A percentile compares a stretch with the other conserved stretches of the same genome.
Conservation (phyloP, 2,888 invertebrate species). For the Druceiella hillmani region DNA sequence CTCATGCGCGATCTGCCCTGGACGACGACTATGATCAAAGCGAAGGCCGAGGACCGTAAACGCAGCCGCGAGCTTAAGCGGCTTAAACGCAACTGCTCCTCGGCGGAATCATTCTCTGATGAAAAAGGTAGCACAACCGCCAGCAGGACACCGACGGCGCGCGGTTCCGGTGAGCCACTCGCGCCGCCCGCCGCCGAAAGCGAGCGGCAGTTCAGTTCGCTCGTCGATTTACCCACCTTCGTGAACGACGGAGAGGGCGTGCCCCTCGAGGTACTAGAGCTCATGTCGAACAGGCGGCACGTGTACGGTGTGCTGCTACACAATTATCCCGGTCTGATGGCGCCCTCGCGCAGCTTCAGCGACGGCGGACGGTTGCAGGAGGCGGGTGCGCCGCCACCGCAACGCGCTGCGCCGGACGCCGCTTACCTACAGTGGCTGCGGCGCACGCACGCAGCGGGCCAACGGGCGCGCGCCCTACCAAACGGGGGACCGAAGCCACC, state of each 20-base stretch:
- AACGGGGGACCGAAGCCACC: constrained; percentile 43
- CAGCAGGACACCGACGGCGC: constrained; percentile 45
- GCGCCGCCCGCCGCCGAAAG: constrained; percentile 39
- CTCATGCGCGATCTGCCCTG: constrained; percentile 68
- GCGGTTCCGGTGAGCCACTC: constrained; percentile 32
- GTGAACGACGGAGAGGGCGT: constrained; percentile 73
- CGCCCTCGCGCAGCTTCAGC: constrained; percentile 69
- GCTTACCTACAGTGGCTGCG: constrained; percentile 51
- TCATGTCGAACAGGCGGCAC: constrained; percentile 62
- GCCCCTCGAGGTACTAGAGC: constrained; percentile 68
- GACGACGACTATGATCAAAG: constrained; percentile 54
- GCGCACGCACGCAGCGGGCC: constrained; percentile 40
- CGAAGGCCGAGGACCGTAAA: constrained; percentile 58
- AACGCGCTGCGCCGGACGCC: constrained; percentile 27
- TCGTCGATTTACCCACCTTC: constrained; percentile 81
- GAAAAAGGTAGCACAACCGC: constrained; percentile 62
- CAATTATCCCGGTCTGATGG: constrained; percentile 68
- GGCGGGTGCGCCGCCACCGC: constrained; percentile 30
- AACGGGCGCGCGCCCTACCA: constrained; percentile 32
- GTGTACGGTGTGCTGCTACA: constrained; percentile 67
- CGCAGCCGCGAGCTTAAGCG: constrained; percentile 54
- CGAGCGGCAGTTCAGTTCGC: constrained; percentile 64
- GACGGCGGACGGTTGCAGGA: constrained; percentile 50
- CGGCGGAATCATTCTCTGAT: constrained; percentile 65
- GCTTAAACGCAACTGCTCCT: constrained; percentile 54